These are phyloP conservation scores for Podarcis cretensis DNA, from an alignment of 2,113 vertebrate genomes.

Conservation along the genomic window DNA sequence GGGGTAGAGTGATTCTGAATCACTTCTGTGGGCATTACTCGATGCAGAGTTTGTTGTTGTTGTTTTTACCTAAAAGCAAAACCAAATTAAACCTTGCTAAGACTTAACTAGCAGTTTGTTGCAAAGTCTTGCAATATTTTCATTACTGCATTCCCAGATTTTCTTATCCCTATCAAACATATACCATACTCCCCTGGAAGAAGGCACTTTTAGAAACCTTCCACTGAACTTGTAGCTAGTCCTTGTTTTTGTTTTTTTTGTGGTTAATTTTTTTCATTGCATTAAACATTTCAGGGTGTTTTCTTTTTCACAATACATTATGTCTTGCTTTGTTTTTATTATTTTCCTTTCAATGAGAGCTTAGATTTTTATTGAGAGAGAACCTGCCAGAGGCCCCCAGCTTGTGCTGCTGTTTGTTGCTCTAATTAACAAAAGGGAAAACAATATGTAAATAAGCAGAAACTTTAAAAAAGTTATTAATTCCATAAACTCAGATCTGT, in stretches of 20 bases:
- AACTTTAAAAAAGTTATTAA: conserved; percentile 72
- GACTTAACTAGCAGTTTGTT: conserved; percentile 14
- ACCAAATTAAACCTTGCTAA: conserved; percentile 19
- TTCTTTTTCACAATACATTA: conserved; percentile 59
- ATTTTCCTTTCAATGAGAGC: conserved; percentile 58
- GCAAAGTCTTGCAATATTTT: conserved; percentile 17
- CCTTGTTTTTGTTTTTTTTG: conserved; percentile 33
- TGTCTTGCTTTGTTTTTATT: conserved; percentile 54
- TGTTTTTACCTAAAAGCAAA: conserved; percentile 9
- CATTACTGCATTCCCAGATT: not conserved
- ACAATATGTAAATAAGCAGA: conserved; percentile 74
- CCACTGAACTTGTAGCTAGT: conserved; percentile 37
- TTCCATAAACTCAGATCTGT: conserved; percentile 80
- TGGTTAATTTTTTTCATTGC: conserved; percentile 40
- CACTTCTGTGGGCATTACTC: conserved; percentile 48
- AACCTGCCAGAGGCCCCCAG: conserved; percentile 70
- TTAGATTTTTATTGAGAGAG: conserved; percentile 71
- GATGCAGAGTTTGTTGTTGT: conserved; percentile 9
- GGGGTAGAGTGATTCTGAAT: conserved; percentile 47
- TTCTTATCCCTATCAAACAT: conserved; percentile 28
- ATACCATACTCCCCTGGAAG: conserved; percentile 29
- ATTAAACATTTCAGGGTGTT: conserved; percentile 59
- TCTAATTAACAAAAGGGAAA: conserved; percentile 76
- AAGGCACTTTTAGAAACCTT: conserved; percentile 25
- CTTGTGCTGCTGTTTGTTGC: conserved; percentile 77